Evolutionary conservation across 2,888 invertebrate species (phyloP).

Genomic region (Diplazon laetatorius): DNA sequence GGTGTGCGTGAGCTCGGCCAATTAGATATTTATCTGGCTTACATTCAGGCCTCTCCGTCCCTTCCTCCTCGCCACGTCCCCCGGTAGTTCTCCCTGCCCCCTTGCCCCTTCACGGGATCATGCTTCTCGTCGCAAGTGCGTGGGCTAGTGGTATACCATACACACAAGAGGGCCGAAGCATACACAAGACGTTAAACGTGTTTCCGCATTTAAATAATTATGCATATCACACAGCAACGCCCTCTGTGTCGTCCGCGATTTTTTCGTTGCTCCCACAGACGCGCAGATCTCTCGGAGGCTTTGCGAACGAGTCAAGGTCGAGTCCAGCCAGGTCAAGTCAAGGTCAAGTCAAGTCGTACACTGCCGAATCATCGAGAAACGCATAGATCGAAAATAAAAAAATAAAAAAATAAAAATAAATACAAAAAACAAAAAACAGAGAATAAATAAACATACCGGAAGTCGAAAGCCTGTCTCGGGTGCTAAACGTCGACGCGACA

Average conservation of each 20-base stretch:
- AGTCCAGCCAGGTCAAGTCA: too few relatives aligned
- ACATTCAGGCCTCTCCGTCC: slow-evolving; percentile 53
- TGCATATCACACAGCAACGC: slow-evolving; percentile 63
- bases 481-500: not conserved
- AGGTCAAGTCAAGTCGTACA: too few relatives aligned
- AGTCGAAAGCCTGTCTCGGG: too few relatives aligned
- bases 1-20: slow-evolving; percentile 66
- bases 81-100: too few relatives aligned
- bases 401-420: too few relatives aligned
- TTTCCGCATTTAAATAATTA: slow-evolving; percentile 69
- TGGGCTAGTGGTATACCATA: slow-evolving; percentile 38
- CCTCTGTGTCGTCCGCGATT: slow-evolving; percentile 35
- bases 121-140: slow-evolving; percentile 61
- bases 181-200: slow-evolving; percentile 64
- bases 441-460: too few relatives aligned
- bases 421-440: too few relatives aligned
- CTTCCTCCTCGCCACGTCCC: slow-evolving; percentile 12
- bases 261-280: too few relatives aligned
- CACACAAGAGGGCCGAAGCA: slow-evolving; percentile 20
- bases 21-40: slow-evolving; percentile 68
- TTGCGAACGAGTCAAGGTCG: not conserved
- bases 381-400: too few relatives aligned
- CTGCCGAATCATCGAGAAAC: not conserved
- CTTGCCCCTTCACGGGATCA: slow-evolving; percentile 10
- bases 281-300: slow-evolving; percentile 29